These are phyloP conservation scores for Lucifuga dentata DNA, from an alignment of 2,113 vertebrate species.

Conservation along the genomic window DNA sequence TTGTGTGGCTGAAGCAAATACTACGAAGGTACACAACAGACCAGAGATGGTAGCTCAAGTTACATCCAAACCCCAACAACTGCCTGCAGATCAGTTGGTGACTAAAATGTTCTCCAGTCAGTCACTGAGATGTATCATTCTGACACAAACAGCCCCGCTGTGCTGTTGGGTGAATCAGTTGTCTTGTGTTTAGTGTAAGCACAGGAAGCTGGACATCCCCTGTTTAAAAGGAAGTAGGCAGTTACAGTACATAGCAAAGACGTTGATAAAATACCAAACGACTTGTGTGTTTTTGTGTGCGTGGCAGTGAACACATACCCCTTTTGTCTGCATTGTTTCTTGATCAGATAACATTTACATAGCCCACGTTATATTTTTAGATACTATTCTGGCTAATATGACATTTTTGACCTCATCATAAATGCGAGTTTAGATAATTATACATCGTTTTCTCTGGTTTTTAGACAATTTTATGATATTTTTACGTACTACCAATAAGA, in stretches of 20 bases:
- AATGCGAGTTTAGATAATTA: too few species aligned
- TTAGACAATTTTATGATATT: too few species aligned
- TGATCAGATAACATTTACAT: slow-evolving; percentile 8
- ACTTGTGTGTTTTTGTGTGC: slow-evolving; percentile 24
- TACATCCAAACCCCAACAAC: slow-evolving; percentile 36
- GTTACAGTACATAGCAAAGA: slow-evolving; percentile 55
- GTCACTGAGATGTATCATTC: slow-evolving; percentile 33
- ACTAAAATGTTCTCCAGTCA: slow-evolving; percentile 18
- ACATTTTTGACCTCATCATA: too few species aligned
- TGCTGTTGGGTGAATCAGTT: slow-evolving; percentile 49
- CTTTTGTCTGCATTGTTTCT: neutral
- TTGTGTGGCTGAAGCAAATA: slow-evolving; percentile 62
- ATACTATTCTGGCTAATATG: too few species aligned
- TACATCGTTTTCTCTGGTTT: too few species aligned
- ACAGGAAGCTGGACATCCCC: slow-evolving; percentile 79
- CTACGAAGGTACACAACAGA: slow-evolving; percentile 34
- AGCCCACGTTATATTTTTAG: too few species aligned
- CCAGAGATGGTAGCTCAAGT: slow-evolving; percentile 21
- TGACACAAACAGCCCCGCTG: slow-evolving; percentile 25
- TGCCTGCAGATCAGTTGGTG: slow-evolving; percentile 12
- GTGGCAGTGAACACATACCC: neutral
- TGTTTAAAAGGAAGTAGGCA: slow-evolving; percentile 66
- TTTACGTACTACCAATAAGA: too few species aligned
- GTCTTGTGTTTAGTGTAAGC: slow-evolving; percentile 64
- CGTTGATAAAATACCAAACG: slow-evolving; percentile 9